Percentiles rank a stretch among this genome's conserved stretches.
phyloP scores from a whole-genome alignment of 2,888 invertebrate genomes.

The Drosophila ezoana region DNA sequence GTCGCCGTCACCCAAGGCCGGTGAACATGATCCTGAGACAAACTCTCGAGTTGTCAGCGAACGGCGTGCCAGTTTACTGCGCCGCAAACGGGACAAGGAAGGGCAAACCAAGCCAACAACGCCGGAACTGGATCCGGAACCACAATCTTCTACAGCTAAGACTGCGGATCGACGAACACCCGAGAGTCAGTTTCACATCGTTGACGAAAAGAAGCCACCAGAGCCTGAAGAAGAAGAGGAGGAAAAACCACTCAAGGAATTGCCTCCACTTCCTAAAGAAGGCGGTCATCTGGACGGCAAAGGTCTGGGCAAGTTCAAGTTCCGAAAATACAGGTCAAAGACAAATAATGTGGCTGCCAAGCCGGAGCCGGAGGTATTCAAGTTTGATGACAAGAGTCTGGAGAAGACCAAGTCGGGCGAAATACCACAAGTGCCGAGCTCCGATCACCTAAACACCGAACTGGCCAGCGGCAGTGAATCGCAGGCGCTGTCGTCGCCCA shows the following conservation, averaged over 20 bases:
- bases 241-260: conserved; percentile 22
- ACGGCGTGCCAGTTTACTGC: conserved; percentile 81
- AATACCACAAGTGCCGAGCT: conserved; percentile 49
- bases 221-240: conserved; percentile 50
- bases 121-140: conserved; percentile 53
- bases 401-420: conserved; percentile 55
- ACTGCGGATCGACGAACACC: conserved; percentile 27
- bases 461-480: conserved; percentile 24
- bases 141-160: conserved; percentile 19
- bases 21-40: conserved; percentile 81
- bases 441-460: conserved; percentile 52
- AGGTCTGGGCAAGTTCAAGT: conserved; percentile 77
- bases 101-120: conserved; percentile 39
- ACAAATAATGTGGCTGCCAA: conserved; percentile 53
- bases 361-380: conserved; percentile 80
- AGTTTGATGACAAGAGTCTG: conserved; percentile 78
- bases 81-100: conserved; percentile 71
- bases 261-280: conserved; percentile 48
- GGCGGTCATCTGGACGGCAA: conserved; percentile 49
- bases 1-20: conserved; percentile 44
- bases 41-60: conserved; percentile 83
- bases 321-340: conserved; percentile 68
- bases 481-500: conserved; percentile 54
- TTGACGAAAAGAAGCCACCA: conserved; percentile 86
- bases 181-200: conserved; percentile 83